Evolutionary conservation across 2,113 vertebrate genomes (phyloP).

Genomic region (Ancistrus triradiatus): DNA sequence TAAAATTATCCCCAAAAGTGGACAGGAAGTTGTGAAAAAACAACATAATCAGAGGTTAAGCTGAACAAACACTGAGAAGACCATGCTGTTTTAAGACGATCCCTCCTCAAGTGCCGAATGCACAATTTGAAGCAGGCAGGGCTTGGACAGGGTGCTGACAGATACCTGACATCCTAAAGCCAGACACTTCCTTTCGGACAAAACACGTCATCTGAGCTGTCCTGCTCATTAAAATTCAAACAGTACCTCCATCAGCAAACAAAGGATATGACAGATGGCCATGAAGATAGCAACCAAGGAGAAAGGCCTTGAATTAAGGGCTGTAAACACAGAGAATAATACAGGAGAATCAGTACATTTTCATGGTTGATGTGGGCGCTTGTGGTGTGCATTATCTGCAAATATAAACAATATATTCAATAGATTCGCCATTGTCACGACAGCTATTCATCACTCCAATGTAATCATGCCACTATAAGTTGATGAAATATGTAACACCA

Average conservation of each 20-base stretch:
- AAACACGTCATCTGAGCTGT: slow-evolving; percentile 25
- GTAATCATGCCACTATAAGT: too few species aligned
- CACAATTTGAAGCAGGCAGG: not conserved
- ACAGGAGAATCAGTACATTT: not conserved
- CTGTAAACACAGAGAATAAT: not conserved
- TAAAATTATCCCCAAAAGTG: slow-evolving; percentile 3
- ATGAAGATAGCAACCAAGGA: slow-evolving; percentile 26
- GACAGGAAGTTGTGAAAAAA: slow-evolving; percentile 30
- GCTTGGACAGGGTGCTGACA: slow-evolving; percentile 22
- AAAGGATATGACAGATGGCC: slow-evolving; percentile 34
- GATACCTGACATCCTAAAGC: slow-evolving; percentile 35
- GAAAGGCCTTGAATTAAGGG: not conserved
- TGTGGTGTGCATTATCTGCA: not conserved
- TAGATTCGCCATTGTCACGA: too few species aligned
- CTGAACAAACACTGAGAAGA: slow-evolving; percentile 39
- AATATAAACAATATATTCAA: not conserved
- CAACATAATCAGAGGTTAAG: slow-evolving; percentile 26
- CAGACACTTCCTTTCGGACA: slow-evolving; percentile 24
- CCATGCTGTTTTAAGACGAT: slow-evolving; percentile 30
- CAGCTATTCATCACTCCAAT: too few species aligned
- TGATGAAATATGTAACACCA: too few species aligned
- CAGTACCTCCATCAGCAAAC: slow-evolving; percentile 31
- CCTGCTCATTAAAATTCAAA: slow-evolving; percentile 29
- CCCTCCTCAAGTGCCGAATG: slow-evolving; percentile 18
- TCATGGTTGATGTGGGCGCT: not conserved